Base-by-base conservation (phyloP, 2,113 vertebrate species). In the Chaetops frenatus region DNA sequence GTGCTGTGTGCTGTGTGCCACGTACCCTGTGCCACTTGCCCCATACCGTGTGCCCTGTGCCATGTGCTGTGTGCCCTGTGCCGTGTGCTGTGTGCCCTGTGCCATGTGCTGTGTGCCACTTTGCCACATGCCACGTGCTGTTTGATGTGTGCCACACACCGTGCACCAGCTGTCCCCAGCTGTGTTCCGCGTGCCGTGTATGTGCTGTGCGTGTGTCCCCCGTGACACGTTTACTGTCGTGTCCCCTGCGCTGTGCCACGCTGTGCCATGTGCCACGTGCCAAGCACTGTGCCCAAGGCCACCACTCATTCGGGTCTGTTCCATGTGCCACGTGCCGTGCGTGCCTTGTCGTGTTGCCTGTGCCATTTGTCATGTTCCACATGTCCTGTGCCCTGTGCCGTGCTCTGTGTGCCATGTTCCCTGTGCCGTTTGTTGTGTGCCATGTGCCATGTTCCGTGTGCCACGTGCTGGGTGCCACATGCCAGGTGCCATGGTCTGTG, bases 81-180 rank as follows among this genome's bases (percentile, higher is more conserved):
- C 15, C 2, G 2, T 18, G 25, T 31, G 5, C 42, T 15, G 2
- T 29, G 72, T 20, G 15, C 38, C 9, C 1, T 8, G 51, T n/a
- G 22, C 42, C 7, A 2, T 2, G 10, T 45, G 40, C 48, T 6
- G 0, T 7, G 18, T 38, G 54, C 76, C 8, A 0, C 5, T 23
- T 22, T 33, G 16, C 40, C 16, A 1, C 7, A 14, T 36, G 22
- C 16, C 5, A 1, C n/a, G 36, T 13, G 2, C 5, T 0, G 0
- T 42, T 23, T 11, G 2, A 2, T 1, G 0, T 19, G 18, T 23
- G 33, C 40, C 44, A 44, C 44, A 44, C 44, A 44, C n/a, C n/a
- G n/a, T n/a, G n/a, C n/a, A n/a, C n/a, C n/a, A n/a, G n/a, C n/a
- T n/a, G n/a, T n/a, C n/a, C n/a, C n/a, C n/a, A n/a, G n/a, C n/a